These are phyloP conservation scores for Parapsyche elsis DNA, from an alignment of 1,140 invertebrate genomes.

Conservation along the genomic window DNA sequence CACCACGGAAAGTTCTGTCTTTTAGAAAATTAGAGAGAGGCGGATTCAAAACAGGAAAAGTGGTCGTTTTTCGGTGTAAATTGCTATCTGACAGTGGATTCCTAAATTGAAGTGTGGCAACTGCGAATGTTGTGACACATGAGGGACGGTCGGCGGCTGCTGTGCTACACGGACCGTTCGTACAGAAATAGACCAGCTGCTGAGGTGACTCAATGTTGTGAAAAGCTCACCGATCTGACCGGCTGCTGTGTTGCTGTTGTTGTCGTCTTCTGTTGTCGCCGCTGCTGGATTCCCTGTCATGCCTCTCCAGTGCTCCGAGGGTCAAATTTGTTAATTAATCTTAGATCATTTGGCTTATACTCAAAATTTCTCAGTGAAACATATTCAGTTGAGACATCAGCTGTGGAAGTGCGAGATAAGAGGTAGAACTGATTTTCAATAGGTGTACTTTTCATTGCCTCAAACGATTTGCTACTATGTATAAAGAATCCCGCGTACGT, in stretches of 20 bases:
- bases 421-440: too few species aligned
- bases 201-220: constrained; percentile 52
- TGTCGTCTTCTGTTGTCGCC: neutral
- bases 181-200: constrained; percentile 51
- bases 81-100: constrained; percentile 45
- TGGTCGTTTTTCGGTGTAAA: neutral
- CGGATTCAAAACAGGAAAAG: too few species aligned
- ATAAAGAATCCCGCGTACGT: too few species aligned
- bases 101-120: constrained; percentile 52
- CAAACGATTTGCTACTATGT: too few species aligned
- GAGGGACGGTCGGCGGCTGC: constrained; percentile 47
- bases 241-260: neutral
- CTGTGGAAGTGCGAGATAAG: too few species aligned
- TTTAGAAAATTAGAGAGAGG: too few species aligned
- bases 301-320: neutral
- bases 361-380: too few species aligned
- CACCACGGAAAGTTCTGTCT: too few species aligned
- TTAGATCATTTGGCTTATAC: too few species aligned
- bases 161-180: neutral
- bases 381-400: too few species aligned
- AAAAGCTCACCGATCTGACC: constrained; percentile 37
- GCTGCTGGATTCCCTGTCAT: neutral
- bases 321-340: neutral
- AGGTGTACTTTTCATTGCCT: too few species aligned
- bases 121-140: constrained; percentile 50